Conservation (phyloP, 2,888 invertebrate genomes). For the Dynastes maya region DNA sequence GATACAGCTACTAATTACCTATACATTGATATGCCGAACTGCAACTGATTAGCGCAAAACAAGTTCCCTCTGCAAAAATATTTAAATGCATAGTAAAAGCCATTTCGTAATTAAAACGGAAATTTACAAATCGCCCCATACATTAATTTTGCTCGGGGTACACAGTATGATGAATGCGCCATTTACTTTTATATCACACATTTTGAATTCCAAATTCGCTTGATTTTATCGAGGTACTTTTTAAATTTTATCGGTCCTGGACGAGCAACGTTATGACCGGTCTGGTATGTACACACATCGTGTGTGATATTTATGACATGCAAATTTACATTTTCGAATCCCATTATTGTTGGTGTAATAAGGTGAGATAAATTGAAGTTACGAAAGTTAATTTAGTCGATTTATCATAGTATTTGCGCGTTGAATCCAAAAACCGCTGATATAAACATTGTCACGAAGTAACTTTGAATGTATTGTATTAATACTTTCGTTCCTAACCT, state of each 20-base stretch:
- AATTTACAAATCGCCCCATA: constrained; percentile 16
- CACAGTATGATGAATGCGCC: constrained; percentile 28
- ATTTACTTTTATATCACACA: constrained; percentile 27
- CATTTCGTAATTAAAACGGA: constrained; percentile 18
- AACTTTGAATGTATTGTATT: too few species aligned
- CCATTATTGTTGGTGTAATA: constrained; percentile 21
- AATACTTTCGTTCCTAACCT: too few species aligned
- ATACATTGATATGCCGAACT: too few species aligned
- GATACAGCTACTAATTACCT: too few species aligned
- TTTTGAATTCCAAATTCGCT: constrained; percentile 28
- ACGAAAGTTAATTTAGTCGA: neutral
- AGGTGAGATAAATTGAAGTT: neutral
- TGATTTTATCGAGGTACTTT: constrained; percentile 24
- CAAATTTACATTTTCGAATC: constrained; percentile 11
- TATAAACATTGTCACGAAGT: too few species aligned
- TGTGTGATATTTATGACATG: constrained; percentile 21
- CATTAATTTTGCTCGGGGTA: neutral
- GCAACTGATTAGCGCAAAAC: too few species aligned
- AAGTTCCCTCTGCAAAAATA: too few species aligned
- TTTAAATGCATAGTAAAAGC: constrained; percentile 1
- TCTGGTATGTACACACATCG: neutral
- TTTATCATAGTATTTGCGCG: constrained; percentile 20
- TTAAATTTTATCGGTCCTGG: constrained; percentile 19
- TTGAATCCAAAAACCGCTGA: neutral
- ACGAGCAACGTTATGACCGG: neutral